Conservation (phyloP, 1,140 invertebrate genomes). For the Macrotrachela quadricornifera region DNA sequence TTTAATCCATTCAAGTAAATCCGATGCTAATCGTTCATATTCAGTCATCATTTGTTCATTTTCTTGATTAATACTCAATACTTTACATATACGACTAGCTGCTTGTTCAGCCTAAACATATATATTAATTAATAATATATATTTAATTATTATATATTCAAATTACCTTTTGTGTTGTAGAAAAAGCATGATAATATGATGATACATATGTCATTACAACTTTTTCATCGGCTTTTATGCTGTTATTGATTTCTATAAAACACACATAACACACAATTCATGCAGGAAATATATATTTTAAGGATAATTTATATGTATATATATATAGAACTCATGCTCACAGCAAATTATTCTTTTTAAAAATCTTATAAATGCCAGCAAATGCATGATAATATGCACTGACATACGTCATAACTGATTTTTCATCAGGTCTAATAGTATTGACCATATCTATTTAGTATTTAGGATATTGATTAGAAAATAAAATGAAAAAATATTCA, state of each 20-base stretch:
- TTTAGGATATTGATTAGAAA: no score
- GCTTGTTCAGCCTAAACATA: constrained; percentile 77
- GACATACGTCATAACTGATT: constrained; percentile 98
- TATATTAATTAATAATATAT: neutral
- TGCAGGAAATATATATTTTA: no score
- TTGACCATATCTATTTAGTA: constrained; percentile 69
- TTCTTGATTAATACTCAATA: constrained; percentile 96
- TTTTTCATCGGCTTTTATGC: constrained; percentile 89
- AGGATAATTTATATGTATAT: no score
- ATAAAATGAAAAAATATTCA: constrained; percentile 34
- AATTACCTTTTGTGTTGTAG: constrained; percentile 85
- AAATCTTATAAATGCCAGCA: constrained; percentile 92
- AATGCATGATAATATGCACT: constrained; percentile 99
- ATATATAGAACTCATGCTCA: no score
- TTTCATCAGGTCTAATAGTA: constrained; percentile 89
- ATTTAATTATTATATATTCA: no score
- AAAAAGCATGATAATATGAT: constrained; percentile 98
- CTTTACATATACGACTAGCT: constrained; percentile 96
- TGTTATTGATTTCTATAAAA: constrained; percentile 77
- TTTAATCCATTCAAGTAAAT: constrained; percentile 63
- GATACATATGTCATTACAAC: constrained; percentile 99
- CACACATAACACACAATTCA: no score
- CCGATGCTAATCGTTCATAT: constrained; percentile 56
- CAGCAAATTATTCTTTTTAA: neutral
- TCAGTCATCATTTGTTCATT: constrained; percentile 99